A percentile compares a stretch with the other conserved stretches of the same genome.
Conservation (phyloP, 2,888 invertebrate genomes). For the Sericinus montela region DNA sequence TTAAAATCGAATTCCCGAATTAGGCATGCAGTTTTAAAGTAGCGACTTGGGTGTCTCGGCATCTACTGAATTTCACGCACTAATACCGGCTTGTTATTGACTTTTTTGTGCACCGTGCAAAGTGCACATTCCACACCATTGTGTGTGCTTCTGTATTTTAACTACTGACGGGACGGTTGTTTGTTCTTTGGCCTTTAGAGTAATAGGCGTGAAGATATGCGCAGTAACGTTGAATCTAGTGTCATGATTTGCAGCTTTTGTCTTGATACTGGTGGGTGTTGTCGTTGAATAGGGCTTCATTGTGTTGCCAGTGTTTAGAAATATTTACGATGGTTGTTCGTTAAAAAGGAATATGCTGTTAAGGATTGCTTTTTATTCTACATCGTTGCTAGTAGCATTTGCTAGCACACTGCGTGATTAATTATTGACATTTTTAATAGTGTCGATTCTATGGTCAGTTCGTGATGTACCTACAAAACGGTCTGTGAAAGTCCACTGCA, state of each 20-base stretch:
- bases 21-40: constrained; percentile 36
- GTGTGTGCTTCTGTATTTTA: constrained; percentile 35
- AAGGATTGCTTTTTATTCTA: too few species aligned
- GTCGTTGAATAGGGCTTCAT: not conserved
- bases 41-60: constrained; percentile 60
- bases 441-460: too few species aligned
- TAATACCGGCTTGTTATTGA: constrained; percentile 41
- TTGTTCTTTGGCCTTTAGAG: constrained; percentile 20
- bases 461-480: too few species aligned
- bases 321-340: not conserved
- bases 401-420: too few species aligned
- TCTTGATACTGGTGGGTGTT: constrained; percentile 16
- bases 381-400: too few species aligned
- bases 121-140: constrained; percentile 42
- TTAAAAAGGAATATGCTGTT: not conserved
- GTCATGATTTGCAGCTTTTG: constrained; percentile 25
- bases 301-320: not conserved
- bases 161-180: constrained; percentile 35
- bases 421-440: too few species aligned
- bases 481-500: too few species aligned
- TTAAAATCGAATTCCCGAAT: constrained; percentile 38
- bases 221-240: constrained; percentile 22
- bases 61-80: constrained; percentile 55
- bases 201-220: constrained; percentile 40
- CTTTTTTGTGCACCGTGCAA: constrained; percentile 31